Evolutionary conservation across 2,888 invertebrate species (phyloP).

Genomic region (Dryomyza anilis): DNA sequence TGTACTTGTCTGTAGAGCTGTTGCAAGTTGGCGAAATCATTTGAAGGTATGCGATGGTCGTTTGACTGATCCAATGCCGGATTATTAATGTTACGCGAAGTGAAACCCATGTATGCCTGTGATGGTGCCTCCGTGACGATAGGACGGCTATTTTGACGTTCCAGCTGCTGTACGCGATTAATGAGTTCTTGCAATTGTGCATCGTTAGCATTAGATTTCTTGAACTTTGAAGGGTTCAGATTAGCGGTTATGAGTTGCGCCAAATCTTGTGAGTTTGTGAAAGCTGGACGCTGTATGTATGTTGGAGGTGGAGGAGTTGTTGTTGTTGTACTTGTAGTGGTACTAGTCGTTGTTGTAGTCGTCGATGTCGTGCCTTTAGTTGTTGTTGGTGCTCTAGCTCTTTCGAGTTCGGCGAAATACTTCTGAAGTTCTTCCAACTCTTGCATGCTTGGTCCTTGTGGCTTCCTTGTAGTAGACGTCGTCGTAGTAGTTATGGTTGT

Average conservation of each 20-base stretch:
- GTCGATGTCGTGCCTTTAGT: conserved; percentile 33
- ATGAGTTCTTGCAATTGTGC: conserved; percentile 62
- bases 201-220: conserved; percentile 56
- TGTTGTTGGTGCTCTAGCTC: conserved; percentile 35
- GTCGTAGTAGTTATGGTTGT: conserved; percentile 32
- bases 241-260: conserved; percentile 29
- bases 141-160: conserved; percentile 42
- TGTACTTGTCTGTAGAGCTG: conserved; percentile 40
- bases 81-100: conserved; percentile 47
- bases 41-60: conserved; percentile 42
- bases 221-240: not conserved
- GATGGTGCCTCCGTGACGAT: conserved; percentile 31
- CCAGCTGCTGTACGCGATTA: conserved; percentile 60
- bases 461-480: conserved; percentile 53
- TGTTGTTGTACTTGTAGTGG: conserved; percentile 27
- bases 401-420: conserved; percentile 61
- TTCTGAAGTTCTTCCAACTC: conserved; percentile 39
- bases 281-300: conserved; percentile 36
- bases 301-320: conserved; percentile 32
- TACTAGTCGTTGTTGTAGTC: conserved; percentile 27
- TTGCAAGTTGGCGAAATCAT: conserved; percentile 52
- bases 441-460: conserved; percentile 45
- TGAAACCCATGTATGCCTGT: conserved; percentile 41
- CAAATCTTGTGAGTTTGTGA: conserved; percentile 19
- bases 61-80: not conserved